These are phyloP conservation scores for Cantharis nigra DNA, from an alignment of 2,888 invertebrate species.

Conservation along the genomic window DNA sequence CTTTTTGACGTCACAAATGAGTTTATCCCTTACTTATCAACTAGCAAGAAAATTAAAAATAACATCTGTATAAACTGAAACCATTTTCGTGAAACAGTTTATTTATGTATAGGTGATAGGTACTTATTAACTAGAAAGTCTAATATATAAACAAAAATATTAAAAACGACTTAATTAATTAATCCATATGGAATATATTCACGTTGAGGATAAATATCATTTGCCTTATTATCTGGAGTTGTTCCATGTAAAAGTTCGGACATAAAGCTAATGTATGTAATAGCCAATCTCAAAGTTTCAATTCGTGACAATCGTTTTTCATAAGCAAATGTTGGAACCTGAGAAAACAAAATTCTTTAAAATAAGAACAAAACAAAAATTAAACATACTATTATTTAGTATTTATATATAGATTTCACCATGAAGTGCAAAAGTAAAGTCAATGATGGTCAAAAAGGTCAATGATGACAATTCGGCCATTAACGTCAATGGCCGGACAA, in stretches of 20 bases:
- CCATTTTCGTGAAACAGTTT: not conserved
- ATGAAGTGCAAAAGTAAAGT: too few relatives aligned
- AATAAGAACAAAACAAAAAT: too few relatives aligned
- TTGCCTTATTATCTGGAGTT: slow-evolving; percentile 48
- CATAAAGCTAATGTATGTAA: slow-evolving; percentile 97
- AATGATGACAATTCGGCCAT: too few relatives aligned
- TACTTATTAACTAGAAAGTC: too few relatives aligned
- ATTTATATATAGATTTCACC: too few relatives aligned
- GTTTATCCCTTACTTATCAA: too few relatives aligned
- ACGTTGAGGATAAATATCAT: slow-evolving; percentile 51
- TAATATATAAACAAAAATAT: not conserved
- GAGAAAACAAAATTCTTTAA: slow-evolving; percentile 23
- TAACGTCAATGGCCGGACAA: too few relatives aligned
- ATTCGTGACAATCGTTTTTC: slow-evolving; percentile 94
- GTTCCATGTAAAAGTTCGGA: slow-evolving; percentile 79
- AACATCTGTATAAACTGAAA: not conserved
- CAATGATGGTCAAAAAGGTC: too few relatives aligned
- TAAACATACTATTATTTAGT: too few relatives aligned
- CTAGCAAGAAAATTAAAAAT: not conserved
- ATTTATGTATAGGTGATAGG: too few relatives aligned
- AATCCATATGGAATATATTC: slow-evolving; percentile 58
- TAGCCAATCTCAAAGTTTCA: slow-evolving; percentile 91
- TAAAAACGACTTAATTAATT: slow-evolving; percentile 42
- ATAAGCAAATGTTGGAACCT: slow-evolving; percentile 95
- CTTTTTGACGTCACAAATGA: too few relatives aligned